Percentiles rank a stretch among this genome's conserved stretches.
Evolutionary conservation across 2,797 vertebrate species (phyloP).

Genomic region (Tragelaphus eurycerus): DNA sequence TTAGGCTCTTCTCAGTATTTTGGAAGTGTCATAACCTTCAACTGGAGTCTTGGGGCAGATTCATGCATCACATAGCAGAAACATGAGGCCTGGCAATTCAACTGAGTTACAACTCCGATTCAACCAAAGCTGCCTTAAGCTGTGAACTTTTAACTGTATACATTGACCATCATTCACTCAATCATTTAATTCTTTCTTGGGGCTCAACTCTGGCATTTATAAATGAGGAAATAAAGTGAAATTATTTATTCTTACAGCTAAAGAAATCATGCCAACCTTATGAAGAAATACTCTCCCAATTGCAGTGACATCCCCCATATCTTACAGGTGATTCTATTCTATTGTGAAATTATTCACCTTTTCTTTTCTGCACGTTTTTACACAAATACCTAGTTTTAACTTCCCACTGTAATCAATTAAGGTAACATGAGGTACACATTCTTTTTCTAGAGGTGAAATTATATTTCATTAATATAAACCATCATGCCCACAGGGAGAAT

Average conservation of each 20-base stretch:
- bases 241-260: background rate
- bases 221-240: background rate
- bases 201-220: background rate
- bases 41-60: background rate
- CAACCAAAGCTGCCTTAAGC: background rate
- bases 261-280: background rate
- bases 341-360: background rate
- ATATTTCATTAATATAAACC: background rate
- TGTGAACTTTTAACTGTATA: background rate
- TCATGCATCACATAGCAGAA: background rate
- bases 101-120: background rate
- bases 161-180: background rate
- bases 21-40: background rate
- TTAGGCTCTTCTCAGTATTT: background rate
- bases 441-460: constrained; percentile 6
- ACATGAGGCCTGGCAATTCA: background rate
- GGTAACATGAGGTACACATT: background rate
- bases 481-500: background rate
- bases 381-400: background rate
- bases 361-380: background rate
- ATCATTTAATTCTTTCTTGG: background rate
- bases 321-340: background rate
- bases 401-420: background rate
- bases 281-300: background rate
- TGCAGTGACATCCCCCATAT: background rate